These are phyloP conservation scores for Trissolcus basalis DNA, from an alignment of 1,140 invertebrate genomes.

Conservation along the genomic window DNA sequence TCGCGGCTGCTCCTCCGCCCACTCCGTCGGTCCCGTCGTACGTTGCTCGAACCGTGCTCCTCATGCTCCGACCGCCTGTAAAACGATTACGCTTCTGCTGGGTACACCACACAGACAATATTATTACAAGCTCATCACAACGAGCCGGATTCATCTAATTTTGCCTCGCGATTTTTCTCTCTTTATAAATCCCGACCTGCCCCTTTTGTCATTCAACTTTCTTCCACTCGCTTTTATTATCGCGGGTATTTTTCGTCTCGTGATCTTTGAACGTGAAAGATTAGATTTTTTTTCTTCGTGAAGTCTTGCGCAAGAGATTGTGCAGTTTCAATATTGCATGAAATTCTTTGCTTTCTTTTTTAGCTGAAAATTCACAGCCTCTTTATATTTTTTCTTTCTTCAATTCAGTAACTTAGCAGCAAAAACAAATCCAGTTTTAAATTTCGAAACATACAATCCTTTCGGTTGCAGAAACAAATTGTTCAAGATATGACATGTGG, in stretches of 20 bases:
- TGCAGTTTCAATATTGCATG: too few relatives aligned
- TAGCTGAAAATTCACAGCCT: too few relatives aligned
- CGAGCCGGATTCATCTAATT: not conserved
- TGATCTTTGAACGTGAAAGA: not conserved
- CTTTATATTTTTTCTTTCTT: too few relatives aligned
- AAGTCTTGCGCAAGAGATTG: too few relatives aligned
- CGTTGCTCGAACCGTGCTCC: constrained; percentile 65
- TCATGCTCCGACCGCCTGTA: constrained; percentile 74
- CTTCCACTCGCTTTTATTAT: not conserved
- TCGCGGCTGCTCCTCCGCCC: constrained; percentile 51
- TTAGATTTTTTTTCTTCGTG: too few relatives aligned
- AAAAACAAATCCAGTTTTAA: too few relatives aligned
- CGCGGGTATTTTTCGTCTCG: not conserved
- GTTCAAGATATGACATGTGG: too few relatives aligned
- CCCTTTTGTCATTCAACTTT: not conserved
- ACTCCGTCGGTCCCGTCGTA: constrained; percentile 61
- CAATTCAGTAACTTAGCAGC: too few relatives aligned
- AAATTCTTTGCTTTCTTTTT: too few relatives aligned
- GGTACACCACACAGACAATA: constrained; percentile 77
- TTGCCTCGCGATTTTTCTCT: constrained; percentile 21
- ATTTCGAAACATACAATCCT: too few relatives aligned
- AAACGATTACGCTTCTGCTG: constrained; percentile 77
- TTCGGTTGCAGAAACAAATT: too few relatives aligned
- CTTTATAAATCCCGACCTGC: constrained; percentile 4
- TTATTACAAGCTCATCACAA: constrained; percentile 70